Percentiles rank a stretch among this genome's conserved stretches.
These are phyloP conservation scores for Seriola rivoliana DNA, from an alignment of 2,113 vertebrate genomes.

Conservation along the genomic window DNA sequence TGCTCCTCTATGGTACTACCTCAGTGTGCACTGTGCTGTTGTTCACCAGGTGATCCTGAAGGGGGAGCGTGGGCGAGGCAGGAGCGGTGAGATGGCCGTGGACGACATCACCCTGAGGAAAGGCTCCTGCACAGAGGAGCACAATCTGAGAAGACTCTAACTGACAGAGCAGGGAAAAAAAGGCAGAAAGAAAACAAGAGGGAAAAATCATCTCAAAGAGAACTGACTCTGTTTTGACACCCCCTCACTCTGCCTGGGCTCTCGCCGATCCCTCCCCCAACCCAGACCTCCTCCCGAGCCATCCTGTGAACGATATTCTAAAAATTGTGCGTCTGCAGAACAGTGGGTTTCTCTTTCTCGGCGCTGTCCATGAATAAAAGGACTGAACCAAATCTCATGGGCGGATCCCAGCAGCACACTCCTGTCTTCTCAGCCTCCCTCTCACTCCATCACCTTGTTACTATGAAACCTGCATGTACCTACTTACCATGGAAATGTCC, in stretches of 20 bases:
- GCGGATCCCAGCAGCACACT: constrained; percentile 22
- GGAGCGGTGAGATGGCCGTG: constrained; percentile 91
- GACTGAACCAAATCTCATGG: constrained; percentile 44
- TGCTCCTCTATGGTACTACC: not conserved
- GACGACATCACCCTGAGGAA: constrained; percentile 92
- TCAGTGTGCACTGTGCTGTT: constrained; percentile 22
- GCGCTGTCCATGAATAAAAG: constrained; percentile 46
- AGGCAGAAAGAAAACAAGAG: constrained; percentile 48
- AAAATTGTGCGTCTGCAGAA: constrained; percentile 41
- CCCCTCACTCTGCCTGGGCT: constrained; percentile 55
- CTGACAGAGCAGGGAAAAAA: constrained; percentile 32
- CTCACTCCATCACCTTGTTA: constrained; percentile 37
- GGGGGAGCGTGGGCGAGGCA: constrained; percentile 90
- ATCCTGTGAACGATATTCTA: constrained; percentile 40
- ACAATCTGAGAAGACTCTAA: constrained; percentile 82
- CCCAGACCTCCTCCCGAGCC: not conserved
- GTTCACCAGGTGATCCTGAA: constrained; percentile 92
- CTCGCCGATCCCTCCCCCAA: constrained; percentile 7
- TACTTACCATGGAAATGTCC: constrained; percentile 57
- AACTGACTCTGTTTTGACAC: constrained; percentile 70
- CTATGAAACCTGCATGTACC: constrained; percentile 63
- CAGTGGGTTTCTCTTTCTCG: constrained; percentile 34
- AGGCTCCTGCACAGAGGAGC: constrained; percentile 90
- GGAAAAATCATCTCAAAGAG: constrained; percentile 67
- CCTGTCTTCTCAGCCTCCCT: constrained; percentile 34